Percentiles rank a stretch among this genome's conserved stretches.
phyloP scores from a whole-genome alignment of 1,140 invertebrate genomes.

The Lucilia cuprina region DNA sequence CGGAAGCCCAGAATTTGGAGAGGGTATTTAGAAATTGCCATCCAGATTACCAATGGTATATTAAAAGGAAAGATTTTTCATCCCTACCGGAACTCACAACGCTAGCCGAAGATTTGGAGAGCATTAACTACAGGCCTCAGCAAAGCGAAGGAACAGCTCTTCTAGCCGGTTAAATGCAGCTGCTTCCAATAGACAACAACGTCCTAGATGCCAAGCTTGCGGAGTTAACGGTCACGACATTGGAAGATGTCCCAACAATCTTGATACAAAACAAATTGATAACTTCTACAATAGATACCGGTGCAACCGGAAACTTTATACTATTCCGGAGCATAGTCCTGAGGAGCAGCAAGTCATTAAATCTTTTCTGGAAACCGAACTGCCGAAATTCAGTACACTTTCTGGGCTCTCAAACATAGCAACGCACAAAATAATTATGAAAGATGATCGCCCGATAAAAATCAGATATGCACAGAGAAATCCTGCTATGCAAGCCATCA shows the following conservation, averaged over 20 bases:
- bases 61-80: neutral
- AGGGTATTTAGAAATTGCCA: neutral
- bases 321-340: too few species aligned
- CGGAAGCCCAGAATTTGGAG: constrained; percentile 6
- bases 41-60: constrained; percentile 4
- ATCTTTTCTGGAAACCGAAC: constrained; percentile 4
- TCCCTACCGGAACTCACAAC: neutral
- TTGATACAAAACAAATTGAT: too few species aligned
- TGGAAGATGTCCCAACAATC: neutral
- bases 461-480: neutral
- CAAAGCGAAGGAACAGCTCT: neutral
- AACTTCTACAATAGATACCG: too few species aligned
- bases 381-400: neutral
- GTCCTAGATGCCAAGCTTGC: neutral
- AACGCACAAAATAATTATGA: neutral
- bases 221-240: neutral
- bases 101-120: neutral
- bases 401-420: neutral
- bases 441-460: neutral
- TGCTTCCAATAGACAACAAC: neutral
- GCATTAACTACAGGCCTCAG: neutral
- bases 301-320: neutral
- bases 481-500: constrained; percentile 1
- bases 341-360: neutral
- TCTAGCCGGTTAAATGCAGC: neutral